phyloP scores from a whole-genome alignment of 2,113 vertebrate species.

The Baryphthengus martii region DNA sequence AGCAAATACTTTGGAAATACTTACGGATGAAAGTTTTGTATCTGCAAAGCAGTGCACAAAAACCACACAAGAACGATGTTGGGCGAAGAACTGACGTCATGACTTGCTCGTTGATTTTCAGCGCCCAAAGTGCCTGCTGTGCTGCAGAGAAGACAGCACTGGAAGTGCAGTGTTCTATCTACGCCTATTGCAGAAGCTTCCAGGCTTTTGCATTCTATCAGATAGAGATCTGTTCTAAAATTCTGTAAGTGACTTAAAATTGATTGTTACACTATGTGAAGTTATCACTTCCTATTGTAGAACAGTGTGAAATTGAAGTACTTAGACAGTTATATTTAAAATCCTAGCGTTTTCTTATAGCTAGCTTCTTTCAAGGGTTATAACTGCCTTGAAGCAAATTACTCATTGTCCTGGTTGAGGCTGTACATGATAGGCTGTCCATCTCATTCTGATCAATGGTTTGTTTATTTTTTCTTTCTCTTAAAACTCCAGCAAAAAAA shows the following conservation, averaged over 20 bases:
- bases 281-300: background rate
- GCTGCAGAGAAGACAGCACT: background rate
- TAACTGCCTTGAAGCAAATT: background rate
- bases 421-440: background rate
- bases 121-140: rapidly evolving
- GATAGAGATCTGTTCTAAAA: background rate
- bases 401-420: background rate
- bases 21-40: background rate
- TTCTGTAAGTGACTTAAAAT: background rate
- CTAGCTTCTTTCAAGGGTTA: background rate
- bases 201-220: background rate
- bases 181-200: background rate
- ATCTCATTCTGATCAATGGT: background rate
- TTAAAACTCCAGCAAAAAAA: background rate
- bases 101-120: background rate
- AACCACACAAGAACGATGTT: background rate
- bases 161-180: background rate
- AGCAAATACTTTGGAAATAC: background rate
- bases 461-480: background rate
- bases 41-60: background rate
- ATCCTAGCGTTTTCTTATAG: background rate
- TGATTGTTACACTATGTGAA: background rate
- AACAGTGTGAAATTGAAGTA: background rate
- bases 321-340: background rate
- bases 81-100: background rate